phyloP scores from a whole-genome alignment of 2,888 invertebrate genomes.

The Poecilus cupreus region DNA sequence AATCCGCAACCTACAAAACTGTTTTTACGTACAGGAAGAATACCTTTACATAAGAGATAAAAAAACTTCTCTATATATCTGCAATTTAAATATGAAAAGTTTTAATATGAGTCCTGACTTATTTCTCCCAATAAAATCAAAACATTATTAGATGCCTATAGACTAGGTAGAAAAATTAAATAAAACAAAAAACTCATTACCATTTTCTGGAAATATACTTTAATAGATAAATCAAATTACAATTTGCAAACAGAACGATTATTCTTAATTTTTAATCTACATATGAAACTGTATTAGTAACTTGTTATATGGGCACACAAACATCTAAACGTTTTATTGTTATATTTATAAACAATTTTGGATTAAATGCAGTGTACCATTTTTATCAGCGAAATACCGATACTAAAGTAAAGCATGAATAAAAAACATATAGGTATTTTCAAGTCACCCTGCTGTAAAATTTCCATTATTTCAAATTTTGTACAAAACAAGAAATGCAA shows the following conservation, averaged over 20 bases:
- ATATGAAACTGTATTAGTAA: not conserved
- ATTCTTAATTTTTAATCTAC: not conserved
- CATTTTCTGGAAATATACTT: not conserved
- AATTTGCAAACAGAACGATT: not conserved
- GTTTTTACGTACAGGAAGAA: no score
- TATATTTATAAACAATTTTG: not conserved
- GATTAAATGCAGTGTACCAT: not conserved
- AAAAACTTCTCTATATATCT: no score
- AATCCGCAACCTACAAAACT: no score
- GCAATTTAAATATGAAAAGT: no score
- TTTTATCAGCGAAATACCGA: not conserved
- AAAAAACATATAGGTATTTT: not conserved
- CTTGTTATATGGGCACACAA: not conserved
- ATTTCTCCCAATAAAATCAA: no score
- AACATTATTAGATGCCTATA: no score
- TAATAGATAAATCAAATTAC: conserved; percentile 1
- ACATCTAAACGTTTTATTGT: no score
- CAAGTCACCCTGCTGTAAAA: not conserved
- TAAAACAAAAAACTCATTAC: not conserved
- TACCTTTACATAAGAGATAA: no score
- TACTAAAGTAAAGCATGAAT: not conserved
- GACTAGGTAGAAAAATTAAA: not conserved
- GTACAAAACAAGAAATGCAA: not conserved
- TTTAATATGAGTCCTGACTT: no score
- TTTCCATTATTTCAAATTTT: not conserved